Base-by-base conservation (phyloP, 2,888 invertebrate genomes). In the Caenorhabditis auriculariae region DNA sequence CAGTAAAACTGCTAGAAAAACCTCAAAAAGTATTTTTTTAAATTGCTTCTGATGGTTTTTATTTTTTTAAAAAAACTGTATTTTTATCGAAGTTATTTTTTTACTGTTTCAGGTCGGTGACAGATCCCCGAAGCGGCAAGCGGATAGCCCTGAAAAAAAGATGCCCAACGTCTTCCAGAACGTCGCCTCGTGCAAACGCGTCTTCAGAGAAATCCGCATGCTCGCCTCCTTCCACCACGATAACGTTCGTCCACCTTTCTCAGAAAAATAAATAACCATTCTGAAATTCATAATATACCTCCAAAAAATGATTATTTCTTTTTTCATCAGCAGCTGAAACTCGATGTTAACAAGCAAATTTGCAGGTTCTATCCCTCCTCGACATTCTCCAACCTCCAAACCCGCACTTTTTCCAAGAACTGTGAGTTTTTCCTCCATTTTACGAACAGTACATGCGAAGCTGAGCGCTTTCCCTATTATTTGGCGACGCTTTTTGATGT, bases 101-200 rank as follows among this genome's bases (percentile, higher is more conserved):
- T n/a, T n/a, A 4, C 2, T 27, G 26, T 60, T 87, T 12, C 88
- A 96, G 96, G 96, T 93, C 96, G 77, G 96, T 98, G 81, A 96
- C 96, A 83, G 98, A 98, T 87, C 98, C 98, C 24, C 88, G 98
- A 80, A 93, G 94, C 86, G 94, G 95, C 77, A 90, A 93, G 83
- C 88, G 95, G 82, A 95, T 98, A 81, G 98, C 98, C 75, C 88
- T 98, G 81, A 98, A 98, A 87, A n/a, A n/a, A 98, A 98, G 87
- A 89, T 98, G 88, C 96, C 98, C 77, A 96, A 96, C 87, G 96
- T 98, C 85, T 98, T 98, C 88, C 96, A 96, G 86, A 96, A 95
- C 83, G 88, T 96, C 83, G 93, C 98, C 82, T 96, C 96, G 82
- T 93, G 94, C 84, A 95, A 95, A 84, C 88, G 98, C 81, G 96